These are phyloP conservation scores for Drosophila fulvimacula DNA, from an alignment of 2,888 invertebrate species.

Conservation along the genomic window DNA sequence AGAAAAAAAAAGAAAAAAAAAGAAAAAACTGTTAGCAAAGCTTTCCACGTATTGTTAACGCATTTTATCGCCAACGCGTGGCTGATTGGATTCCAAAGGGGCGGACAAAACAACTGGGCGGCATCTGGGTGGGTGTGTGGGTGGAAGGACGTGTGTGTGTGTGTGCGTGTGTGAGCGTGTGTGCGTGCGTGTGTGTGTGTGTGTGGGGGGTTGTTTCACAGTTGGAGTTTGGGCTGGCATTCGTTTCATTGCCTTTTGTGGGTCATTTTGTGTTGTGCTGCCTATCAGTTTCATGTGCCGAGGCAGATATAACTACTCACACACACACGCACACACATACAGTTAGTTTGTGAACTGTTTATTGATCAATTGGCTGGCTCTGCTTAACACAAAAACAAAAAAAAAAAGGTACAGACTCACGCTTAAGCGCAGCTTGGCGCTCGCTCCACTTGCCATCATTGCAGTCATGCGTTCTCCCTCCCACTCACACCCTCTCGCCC, in stretches of 20 bases:
- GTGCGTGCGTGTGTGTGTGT: constrained; percentile 8
- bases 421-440: constrained; percentile 65
- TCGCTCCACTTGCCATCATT: constrained; percentile 63
- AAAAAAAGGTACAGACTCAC: constrained; percentile 73
- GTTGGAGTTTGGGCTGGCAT: constrained; percentile 31
- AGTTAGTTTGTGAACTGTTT: constrained; percentile 36
- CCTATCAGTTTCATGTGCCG: constrained; percentile 56
- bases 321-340: constrained; percentile 3
- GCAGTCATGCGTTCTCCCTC: constrained; percentile 29
- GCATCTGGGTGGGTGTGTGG: constrained; percentile 10
- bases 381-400: constrained; percentile 24
- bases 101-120: constrained; percentile 27
- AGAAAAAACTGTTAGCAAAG: constrained; percentile 74
- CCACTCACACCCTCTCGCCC: not conserved
- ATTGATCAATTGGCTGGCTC: constrained; percentile 55
- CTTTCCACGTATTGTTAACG: constrained; percentile 81
- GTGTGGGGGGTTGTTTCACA: constrained; percentile 7
- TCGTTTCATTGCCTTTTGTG: constrained; percentile 68
- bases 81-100: constrained; percentile 78
- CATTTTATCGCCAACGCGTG: constrained; percentile 82
- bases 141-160: constrained; percentile 1
- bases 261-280: constrained; percentile 68
- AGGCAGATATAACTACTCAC: constrained; percentile 14
- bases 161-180: constrained; percentile 10
- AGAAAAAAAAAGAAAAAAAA: not conserved